Evolutionary conservation across 2,113 vertebrate species (phyloP).

Genomic region (Tenebrosternarchus preto): DNA sequence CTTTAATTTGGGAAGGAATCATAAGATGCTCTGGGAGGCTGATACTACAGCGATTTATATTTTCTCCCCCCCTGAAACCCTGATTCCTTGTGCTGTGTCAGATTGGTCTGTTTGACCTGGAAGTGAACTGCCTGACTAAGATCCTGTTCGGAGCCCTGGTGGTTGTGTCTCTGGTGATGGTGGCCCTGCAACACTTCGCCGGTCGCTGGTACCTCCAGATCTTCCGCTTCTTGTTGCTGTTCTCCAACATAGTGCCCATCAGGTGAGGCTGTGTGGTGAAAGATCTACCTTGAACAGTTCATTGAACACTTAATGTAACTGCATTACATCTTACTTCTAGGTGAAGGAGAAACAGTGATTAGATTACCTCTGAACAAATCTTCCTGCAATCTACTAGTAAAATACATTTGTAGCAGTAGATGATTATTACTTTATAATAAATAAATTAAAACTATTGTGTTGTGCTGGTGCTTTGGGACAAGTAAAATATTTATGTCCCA

Average conservation of each 20-base stretch:
- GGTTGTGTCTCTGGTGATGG: constrained; percentile 95
- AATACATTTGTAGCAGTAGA: too few relatives aligned
- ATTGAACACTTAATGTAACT: too few relatives aligned
- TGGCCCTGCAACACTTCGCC: constrained; percentile 93
- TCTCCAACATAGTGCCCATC: constrained; percentile 96
- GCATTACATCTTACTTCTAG: too few relatives aligned
- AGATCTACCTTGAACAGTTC: too few relatives aligned
- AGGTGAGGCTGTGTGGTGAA: constrained; percentile 79
- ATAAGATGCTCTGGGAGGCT: not conserved
- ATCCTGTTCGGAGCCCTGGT: constrained; percentile 92
- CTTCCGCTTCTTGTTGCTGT: constrained; percentile 91
- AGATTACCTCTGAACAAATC: too few relatives aligned
- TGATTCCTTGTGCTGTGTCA: constrained; percentile 53
- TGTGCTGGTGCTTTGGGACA: too few relatives aligned
- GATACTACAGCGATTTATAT: not conserved
- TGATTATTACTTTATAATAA: too few relatives aligned
- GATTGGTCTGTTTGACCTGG: constrained; percentile 96
- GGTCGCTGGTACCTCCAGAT: constrained; percentile 99
- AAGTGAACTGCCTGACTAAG: constrained; percentile 97
- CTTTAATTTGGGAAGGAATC: not conserved
- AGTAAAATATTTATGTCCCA: too few relatives aligned
- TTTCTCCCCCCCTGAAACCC: too few relatives aligned
- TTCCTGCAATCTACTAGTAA: not conserved
- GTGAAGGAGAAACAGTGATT: too few relatives aligned
- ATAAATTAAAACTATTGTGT: too few relatives aligned